Percentiles rank a stretch among this genome's conserved stretches.
Conservation (phyloP, 2,888 invertebrate genomes). For the Euspilapteryx auroguttella region DNA sequence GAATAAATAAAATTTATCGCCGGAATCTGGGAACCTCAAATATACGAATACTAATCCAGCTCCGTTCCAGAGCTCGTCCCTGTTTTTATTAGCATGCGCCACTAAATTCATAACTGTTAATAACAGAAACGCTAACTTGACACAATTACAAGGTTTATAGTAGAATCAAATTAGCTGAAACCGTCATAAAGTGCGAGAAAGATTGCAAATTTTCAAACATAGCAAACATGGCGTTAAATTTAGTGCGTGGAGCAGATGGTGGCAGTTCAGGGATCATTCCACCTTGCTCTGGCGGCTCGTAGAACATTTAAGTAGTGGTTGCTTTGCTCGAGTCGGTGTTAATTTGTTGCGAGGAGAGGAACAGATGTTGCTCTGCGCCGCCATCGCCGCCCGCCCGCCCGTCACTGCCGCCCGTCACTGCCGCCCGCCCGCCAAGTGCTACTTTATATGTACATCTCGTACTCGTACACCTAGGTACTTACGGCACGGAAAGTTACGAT, state of each 20-base stretch:
- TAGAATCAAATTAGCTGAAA: slow-evolving; percentile 58
- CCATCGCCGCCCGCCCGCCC: too few relatives aligned
- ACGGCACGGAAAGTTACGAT: too few relatives aligned
- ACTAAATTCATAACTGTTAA: slow-evolving; percentile 61
- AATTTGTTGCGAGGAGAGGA: slow-evolving; percentile 47
- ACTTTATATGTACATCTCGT: too few relatives aligned
- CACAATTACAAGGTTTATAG: slow-evolving; percentile 57
- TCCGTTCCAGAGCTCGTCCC: too few relatives aligned
- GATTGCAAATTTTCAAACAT: slow-evolving; percentile 60
- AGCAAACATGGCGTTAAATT: slow-evolving; percentile 53
- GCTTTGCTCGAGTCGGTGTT: slow-evolving; percentile 40
- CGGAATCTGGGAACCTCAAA: too few relatives aligned
- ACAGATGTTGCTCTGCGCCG: slow-evolving; percentile 44
- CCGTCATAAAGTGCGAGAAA: slow-evolving; percentile 60
- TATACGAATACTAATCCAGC: too few relatives aligned
- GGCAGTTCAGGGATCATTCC: slow-evolving; percentile 12
- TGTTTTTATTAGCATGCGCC: too few relatives aligned
- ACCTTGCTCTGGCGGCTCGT: not conserved
- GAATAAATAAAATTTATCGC: too few relatives aligned
- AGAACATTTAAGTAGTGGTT: not conserved
- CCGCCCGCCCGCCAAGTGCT: too few relatives aligned
- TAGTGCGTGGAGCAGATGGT: slow-evolving; percentile 48
- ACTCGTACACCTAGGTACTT: too few relatives aligned
- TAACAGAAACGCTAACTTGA: slow-evolving; percentile 55
- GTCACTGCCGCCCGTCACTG: too few relatives aligned